phyloP scores from a whole-genome alignment of 1,140 invertebrate species.

The Eueides isabella region DNA sequence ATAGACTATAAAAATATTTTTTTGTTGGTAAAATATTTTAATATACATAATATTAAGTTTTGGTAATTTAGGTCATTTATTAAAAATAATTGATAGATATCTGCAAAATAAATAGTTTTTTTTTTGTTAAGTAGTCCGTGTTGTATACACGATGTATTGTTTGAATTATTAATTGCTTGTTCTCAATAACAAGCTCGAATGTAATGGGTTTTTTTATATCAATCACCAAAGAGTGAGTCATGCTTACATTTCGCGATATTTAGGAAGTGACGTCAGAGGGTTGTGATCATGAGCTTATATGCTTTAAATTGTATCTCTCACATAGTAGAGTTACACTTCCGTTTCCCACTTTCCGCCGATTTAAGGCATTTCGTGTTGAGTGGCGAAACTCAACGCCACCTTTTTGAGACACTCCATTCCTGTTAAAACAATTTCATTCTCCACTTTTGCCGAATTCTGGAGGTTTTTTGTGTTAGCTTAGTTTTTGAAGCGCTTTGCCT shows the following conservation, averaged over 20 bases:
- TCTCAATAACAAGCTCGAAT: constrained; percentile 25
- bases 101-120: constrained; percentile 1
- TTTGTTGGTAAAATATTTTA: not conserved
- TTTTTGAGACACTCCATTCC: no score
- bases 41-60: not conserved
- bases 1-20: no score
- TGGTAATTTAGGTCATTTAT: not conserved
- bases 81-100: not conserved
- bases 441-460: no score
- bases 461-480: no score
- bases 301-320: no score
- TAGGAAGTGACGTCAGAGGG: constrained; percentile 36
- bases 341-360: no score
- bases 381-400: no score
- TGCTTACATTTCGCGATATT: constrained; percentile 33
- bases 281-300: constrained; percentile 2
- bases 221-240: constrained; percentile 31
- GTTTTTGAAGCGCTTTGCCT: no score
- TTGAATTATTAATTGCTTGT: constrained; percentile 26
- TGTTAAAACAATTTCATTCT: no score
- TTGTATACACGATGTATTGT: not conserved
- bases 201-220: constrained; percentile 37
- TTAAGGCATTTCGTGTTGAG: no score
- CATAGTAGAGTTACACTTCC: no score
- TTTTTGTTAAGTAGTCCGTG: constrained; percentile 3